A percentile compares a stretch with the other conserved stretches of the same genome.
These are phyloP conservation scores for Chloroceryle aenea DNA, from an alignment of 2,113 vertebrate species.

Conservation along the genomic window DNA sequence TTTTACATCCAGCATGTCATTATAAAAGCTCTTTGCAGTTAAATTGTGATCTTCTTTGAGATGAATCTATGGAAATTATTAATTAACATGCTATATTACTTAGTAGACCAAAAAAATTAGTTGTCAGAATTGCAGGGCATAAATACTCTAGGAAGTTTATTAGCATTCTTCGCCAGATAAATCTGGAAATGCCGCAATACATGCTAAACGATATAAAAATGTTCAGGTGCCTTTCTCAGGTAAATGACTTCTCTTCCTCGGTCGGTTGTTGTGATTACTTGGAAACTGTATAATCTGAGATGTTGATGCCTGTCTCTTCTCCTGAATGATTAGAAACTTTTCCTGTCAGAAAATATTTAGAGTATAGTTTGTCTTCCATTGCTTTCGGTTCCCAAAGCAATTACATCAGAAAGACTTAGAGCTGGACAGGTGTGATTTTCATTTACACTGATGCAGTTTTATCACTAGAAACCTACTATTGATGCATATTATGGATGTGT, in stretches of 20 bases:
- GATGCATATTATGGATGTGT: not conserved
- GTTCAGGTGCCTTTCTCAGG: slow-evolving; percentile 13
- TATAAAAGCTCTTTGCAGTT: not conserved
- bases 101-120: not conserved
- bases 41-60: not conserved
- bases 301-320: slow-evolving; percentile 19
- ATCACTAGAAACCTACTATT: not conserved
- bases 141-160: not conserved
- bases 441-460: not conserved
- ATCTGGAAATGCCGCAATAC: not conserved
- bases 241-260: slow-evolving; percentile 27
- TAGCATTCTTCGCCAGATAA: slow-evolving; percentile 25
- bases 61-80: not conserved
- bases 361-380: slow-evolving; percentile 1
- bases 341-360: slow-evolving; percentile 33
- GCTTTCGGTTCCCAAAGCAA: slow-evolving; percentile 16
- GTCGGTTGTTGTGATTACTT: slow-evolving; percentile 24
- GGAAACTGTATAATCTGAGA: not conserved
- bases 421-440: not conserved
- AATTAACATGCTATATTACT: not conserved
- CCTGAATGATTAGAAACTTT: slow-evolving; percentile 11
- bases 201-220: not conserved
- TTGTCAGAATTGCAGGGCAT: not conserved
- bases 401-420: not conserved
- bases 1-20: not conserved